Evolutionary conservation across 2,113 vertebrate genomes (phyloP), one percentile per base, ranked within the genome.

Genomic region (Rhombomys opimus): DNA sequence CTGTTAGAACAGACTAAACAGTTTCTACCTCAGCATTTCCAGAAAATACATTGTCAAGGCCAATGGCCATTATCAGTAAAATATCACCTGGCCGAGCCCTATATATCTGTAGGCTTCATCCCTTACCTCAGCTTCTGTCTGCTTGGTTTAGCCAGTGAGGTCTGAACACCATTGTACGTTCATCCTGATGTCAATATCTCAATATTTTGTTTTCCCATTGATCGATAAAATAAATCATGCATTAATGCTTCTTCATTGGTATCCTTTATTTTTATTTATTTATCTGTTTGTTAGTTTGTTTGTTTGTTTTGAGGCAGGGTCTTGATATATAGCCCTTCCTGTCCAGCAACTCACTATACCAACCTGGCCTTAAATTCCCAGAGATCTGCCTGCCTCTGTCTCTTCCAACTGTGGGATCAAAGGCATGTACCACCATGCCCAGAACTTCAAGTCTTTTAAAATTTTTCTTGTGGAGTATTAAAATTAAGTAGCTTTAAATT

Each of bases 221-320:
- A 82, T 97, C 32, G 5, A 7, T 80, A 87, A 96, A 75, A 94
- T 65, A 77, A 88, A 18, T 50, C 68, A 72, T 76, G 9, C 12
- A 89, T 85, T 76, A 93, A 68, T 95, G 77, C 89, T 97, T 92
- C 90, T 82, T 1, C 73, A 93, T 61, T 67, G 23, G 13, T 63
- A 93, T 35, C 77, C 50, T 91, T 89, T 70, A n/a, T 38, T 81
- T 3, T 89, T 46, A 57, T 35, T 35, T 70, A 70, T 91, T 89
- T 72, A 32, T 38, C 77, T 4, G 82, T 86, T 46, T 57, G 9
- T 85, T 65, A 41, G 41, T 91, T 89, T 72, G 32, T 38, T 81
- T 4, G 82, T 86, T 46, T 57, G 9, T 85, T 65, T 50, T 86
- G 61, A 67, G 63, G 50, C 84, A 65, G 25, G 23, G 38, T 65